Conservation (phyloP, 2,888 invertebrate species). For the Drosophila peninsularis region DNA sequence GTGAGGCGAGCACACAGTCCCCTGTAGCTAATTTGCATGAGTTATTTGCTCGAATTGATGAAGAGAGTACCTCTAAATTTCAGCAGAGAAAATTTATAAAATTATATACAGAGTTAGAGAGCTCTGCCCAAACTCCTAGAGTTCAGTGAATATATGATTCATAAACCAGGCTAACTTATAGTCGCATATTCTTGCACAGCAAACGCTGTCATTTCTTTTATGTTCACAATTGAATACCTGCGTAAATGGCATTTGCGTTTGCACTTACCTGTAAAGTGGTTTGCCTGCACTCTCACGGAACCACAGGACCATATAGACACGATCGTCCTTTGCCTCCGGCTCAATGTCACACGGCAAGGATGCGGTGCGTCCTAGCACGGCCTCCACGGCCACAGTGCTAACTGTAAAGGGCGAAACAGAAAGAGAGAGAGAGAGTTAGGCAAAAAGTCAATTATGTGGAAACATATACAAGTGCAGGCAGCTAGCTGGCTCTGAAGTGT, state of each 20-base stretch:
- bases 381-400: slow-evolving; percentile 90
- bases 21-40: neutral
- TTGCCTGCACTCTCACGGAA: slow-evolving; percentile 94
- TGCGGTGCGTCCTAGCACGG: slow-evolving; percentile 93
- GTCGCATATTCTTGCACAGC: neutral
- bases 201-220: slow-evolving; percentile 4
- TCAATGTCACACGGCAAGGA: slow-evolving; percentile 95
- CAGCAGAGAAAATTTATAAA: too few species aligned
- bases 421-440: neutral
- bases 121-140: too few species aligned
- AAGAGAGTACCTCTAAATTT: too few species aligned
- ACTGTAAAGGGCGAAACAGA: slow-evolving; percentile 84
- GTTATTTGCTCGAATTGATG: neutral
- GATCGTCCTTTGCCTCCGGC: slow-evolving; percentile 92
- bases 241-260: slow-evolving; percentile 11
- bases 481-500: slow-evolving; percentile 22
- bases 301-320: slow-evolving; percentile 97
- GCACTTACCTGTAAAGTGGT: slow-evolving; percentile 93
- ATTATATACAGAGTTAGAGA: too few species aligned
- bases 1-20: neutral
- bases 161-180: too few species aligned
- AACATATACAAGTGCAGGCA: slow-evolving; percentile 30
- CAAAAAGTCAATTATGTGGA: slow-evolving; percentile 49
- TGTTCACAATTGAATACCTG: slow-evolving; percentile 6
- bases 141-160: too few species aligned